Base-by-base conservation (phyloP, 2,797 vertebrate genomes). In the Scolopax rusticola region DNA sequence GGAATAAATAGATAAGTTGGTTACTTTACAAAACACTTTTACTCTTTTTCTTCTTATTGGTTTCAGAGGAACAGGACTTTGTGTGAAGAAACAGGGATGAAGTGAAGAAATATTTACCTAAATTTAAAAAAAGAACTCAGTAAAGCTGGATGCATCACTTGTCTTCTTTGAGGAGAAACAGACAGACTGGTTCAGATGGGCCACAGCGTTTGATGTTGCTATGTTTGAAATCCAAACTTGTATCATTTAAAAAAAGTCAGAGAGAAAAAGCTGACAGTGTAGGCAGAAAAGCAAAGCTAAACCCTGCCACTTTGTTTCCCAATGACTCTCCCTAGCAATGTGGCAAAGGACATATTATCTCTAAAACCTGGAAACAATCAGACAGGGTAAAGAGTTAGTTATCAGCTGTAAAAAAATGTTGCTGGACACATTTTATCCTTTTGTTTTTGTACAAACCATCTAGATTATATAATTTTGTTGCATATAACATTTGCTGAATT, bases 221-320 rank as follows among this genome's bases (percentile, higher is more conserved):
- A 6, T 4, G 2, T 51, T 64, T 73, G 59, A 86, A 83, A 65
- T 53, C 4, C 32, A 53, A 84, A 33, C 11, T 23, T 68, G 4
- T 9, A 59, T 16, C 5, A 12, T 84, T 63, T 56, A 32, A 89
- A 91, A 56, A 9, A 87, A 77, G 11, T n/a, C 17, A 67, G 41
- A 73, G 28, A 17, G 32, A 84, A 59, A 60, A 8, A 87, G 9
- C 20, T 87, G 50, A 87, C 30, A 81, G 6, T 6, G 28, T 74
- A 87, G 30, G 14, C 27, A 78, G 32, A 71, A 82, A 40, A 74
- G 1, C 17, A 69, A 60, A 75, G 11, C 36, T 87, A 60, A 59
- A 75, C 21, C 0, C 20, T n/a, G 25, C 1, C 11, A 17, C 18
- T 82, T 71, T 9, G 0, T 6, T 56, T 89, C 16, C 18, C 6